Base-by-base conservation (phyloP, 2,113 vertebrate genomes). In the Xyliphius kryptos region DNA sequence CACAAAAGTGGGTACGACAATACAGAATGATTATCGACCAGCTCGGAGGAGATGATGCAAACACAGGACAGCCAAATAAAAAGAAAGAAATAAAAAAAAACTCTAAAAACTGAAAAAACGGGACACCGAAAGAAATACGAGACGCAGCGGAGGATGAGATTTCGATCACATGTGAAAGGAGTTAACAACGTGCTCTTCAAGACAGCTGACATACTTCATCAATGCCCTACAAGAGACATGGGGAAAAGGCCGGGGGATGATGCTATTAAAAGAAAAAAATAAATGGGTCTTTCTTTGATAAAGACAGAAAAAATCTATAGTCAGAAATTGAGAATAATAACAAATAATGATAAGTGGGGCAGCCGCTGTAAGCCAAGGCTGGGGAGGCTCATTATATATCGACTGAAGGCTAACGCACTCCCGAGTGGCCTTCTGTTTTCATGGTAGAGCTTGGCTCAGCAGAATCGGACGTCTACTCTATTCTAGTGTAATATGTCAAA, bases 271-370 rank as follows among this genome's bases (percentile, higher is more conserved):
- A 64, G 26, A 22, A 44, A 50, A 36, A 36, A 71, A 69, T 14
- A 51, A 56, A 20, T 37, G 17, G 38, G 71, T 74, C 72, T 72
- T 59, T 12, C 72, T 70, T 79, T 77, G 75, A 74, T 59, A 51
- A 56, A 17, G 46, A 47, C 72, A 66, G 66, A 73, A 57, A 47
- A 58, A 77, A 78, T 83, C 74, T 64, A 80, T 77, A 21, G 9
- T 0, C 19, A 67, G 77, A 81, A 78, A 82, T 72, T 70, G 56
- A 74, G 73, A 77, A 79, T 80, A 81, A 85, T 82, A 79, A 80
- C 73, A 79, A 79, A 79, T 79, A 83, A 79, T 69, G 37, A 69
- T 73, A 71, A 74, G 71, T 82, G 72, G 44, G 19, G 71, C 72
- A 72, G 64, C 56, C 68, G 79, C 74, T 73, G 76, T 74, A 70